These are phyloP conservation scores for Melanaphis sacchari DNA, from an alignment of 1,140 invertebrate species.

Conservation along the genomic window DNA sequence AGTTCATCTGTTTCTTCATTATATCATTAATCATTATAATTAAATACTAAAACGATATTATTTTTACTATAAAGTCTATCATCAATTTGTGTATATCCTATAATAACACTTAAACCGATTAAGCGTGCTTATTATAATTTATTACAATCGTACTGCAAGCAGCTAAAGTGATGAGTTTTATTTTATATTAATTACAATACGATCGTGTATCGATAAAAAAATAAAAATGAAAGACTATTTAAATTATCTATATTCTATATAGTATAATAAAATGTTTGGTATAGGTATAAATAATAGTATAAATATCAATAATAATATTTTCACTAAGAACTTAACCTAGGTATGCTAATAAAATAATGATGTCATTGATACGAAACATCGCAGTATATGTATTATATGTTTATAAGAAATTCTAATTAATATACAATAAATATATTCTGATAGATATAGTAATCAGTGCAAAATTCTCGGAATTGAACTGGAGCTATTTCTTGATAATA, in stretches of 20 bases:
- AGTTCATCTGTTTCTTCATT: not conserved
- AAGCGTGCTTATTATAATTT: not conserved
- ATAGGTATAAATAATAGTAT: not conserved
- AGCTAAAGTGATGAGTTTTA: not conserved
- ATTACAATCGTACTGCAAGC: not conserved
- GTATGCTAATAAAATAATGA: not conserved
- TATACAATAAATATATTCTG: not conserved
- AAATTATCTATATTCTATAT: too few relatives aligned
- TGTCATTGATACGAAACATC: not conserved
- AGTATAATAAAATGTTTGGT: not conserved
- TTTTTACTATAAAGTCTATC: not conserved
- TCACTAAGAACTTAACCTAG: not conserved
- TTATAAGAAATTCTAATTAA: not conserved
- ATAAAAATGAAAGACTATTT: not conserved
- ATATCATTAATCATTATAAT: not conserved
- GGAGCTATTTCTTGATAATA: too few relatives aligned
- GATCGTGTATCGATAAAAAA: not conserved
- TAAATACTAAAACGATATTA: conserved; percentile 1
- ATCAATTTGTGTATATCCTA: not conserved
- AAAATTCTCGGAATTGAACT: not conserved
- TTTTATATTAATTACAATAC: not conserved
- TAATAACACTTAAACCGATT: conserved; percentile 5
- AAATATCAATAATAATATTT: not conserved
- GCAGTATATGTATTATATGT: too few relatives aligned
- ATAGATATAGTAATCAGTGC: not conserved